A percentile compares a stretch with the other conserved stretches of the same genome.
Evolutionary conservation across 2,797 vertebrate genomes (phyloP).

Genomic region (Danio tinwini): DNA sequence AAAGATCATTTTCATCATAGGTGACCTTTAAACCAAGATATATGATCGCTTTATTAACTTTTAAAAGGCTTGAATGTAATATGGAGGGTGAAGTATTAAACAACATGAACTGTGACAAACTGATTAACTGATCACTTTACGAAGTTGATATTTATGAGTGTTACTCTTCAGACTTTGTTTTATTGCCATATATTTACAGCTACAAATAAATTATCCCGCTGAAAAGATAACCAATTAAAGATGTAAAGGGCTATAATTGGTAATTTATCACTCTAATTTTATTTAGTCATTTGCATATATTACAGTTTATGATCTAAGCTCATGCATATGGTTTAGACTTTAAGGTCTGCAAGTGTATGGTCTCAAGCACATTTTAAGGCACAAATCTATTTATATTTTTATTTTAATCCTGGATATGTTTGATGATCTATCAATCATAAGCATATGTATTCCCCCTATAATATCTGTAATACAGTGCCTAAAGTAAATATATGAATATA

Average conservation of each 20-base stretch:
- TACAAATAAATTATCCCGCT: background rate
- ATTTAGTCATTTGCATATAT: background rate
- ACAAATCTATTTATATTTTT: too few species aligned
- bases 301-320: background rate
- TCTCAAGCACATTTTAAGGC: too few species aligned
- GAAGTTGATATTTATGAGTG: background rate
- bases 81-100: background rate
- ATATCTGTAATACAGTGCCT: too few species aligned
- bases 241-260: background rate
- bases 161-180: background rate
- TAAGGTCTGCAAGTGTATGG: too few species aligned
- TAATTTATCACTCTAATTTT: background rate
- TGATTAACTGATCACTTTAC: background rate
- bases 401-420: too few species aligned
- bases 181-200: background rate
- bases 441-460: too few species aligned
- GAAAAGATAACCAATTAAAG: background rate
- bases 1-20: too few species aligned
- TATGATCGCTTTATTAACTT: background rate
- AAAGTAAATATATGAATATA: too few species aligned
- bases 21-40: too few species aligned
- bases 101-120: background rate
- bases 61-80: background rate
- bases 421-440: too few species aligned
- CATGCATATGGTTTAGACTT: background rate